Conservation (phyloP, 1,140 invertebrate species). For the Heliconius melpomene region DNA sequence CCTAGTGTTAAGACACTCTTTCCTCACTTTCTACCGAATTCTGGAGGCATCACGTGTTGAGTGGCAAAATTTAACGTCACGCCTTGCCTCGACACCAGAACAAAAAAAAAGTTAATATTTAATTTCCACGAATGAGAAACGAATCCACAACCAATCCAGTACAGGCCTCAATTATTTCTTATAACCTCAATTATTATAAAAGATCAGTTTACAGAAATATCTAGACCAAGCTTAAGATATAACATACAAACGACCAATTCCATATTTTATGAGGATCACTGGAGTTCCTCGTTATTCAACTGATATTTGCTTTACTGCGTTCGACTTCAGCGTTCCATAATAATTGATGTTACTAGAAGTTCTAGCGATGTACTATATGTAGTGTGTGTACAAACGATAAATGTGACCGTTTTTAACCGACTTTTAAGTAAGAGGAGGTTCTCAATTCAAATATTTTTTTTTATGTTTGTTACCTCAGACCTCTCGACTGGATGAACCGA, state of each 20-base stretch:
- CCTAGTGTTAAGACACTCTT: too few relatives aligned
- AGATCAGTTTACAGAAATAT: background rate
- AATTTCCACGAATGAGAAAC: too few relatives aligned
- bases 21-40: too few relatives aligned
- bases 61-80: too few relatives aligned
- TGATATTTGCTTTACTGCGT: constrained; percentile 29
- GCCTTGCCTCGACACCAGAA: too few relatives aligned
- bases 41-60: too few relatives aligned
- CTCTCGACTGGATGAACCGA: too few relatives aligned
- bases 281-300: constrained; percentile 22
- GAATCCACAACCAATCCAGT: background rate
- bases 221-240: background rate
- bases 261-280: constrained; percentile 22
- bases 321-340: constrained; percentile 24
- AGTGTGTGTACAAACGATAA: background rate
- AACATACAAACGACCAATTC: background rate
- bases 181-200: background rate
- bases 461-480: too few relatives aligned
- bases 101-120: too few relatives aligned
- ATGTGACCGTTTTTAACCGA: too few relatives aligned
- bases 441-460: too few relatives aligned
- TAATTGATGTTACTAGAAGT: constrained; percentile 20
- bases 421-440: too few relatives aligned
- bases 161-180: background rate
- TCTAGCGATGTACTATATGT: background rate